Base-by-base conservation (phyloP, 2,888 invertebrate species). In the Eristalis tenax region DNA sequence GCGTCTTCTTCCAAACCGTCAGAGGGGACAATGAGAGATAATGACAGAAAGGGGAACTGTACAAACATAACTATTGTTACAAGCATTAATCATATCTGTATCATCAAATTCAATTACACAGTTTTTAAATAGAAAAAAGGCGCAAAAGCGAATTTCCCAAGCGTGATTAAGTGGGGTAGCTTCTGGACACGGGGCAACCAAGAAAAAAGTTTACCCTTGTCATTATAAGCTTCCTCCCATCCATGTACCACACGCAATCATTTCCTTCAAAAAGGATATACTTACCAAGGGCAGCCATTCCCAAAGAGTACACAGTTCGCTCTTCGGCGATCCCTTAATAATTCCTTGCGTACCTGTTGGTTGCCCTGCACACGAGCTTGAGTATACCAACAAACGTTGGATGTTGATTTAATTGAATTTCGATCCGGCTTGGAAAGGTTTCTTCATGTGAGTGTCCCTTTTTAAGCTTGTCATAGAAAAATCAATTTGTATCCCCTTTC, bases 301-400 rank as follows among this genome's bases (percentile, higher is more conserved):
- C 26, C 66, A 61, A 61, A 83, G 68, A 23, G 40, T 43, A 64
- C 56, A 61, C 38, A 78, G 74, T 83, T 68, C 59, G 73, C 76
- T 83, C 56, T 23, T 18, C 63, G 43, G 68, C n/a, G 73, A 73
- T 74, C 40, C n/a, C 57, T 43, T 65, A 43, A 50, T 50, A 50
- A 50, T 50, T 50, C 50, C 18, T 50, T 50, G 2, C 8, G 50
- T n/a, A 50, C 50, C 50, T 50, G 50, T 50, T 50, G 50, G 50
- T 50, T 18, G 18, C 8, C 18, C 18, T 18, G 50, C 50, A 50
- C 50, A 50, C 50, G 50, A 50, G 18, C 5, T 50, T 18, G 50
- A 50, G 50, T 50, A 50, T 50, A 50, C 50, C 50, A 50, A 50
- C 50, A 50, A 18, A 50, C 50, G 18, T 18, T n/a, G 50, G 50